These are phyloP conservation scores for Takifugu ocellatus DNA, from an alignment of 2,797 vertebrate species.

Conservation along the genomic window DNA sequence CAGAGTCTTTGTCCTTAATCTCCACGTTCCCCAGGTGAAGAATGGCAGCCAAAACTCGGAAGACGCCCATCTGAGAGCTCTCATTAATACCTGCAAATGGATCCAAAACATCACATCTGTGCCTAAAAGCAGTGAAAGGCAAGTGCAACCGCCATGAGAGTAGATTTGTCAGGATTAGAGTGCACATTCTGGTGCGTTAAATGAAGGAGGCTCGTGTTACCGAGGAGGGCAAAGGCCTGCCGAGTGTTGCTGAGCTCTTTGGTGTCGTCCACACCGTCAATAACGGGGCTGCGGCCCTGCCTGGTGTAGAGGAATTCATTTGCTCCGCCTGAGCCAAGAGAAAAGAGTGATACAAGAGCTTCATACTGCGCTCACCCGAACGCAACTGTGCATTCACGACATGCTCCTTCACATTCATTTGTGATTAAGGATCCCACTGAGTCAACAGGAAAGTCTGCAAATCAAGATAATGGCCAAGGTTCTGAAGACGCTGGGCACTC, in stretches of 20 bases:
- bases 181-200: background rate
- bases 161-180: background rate
- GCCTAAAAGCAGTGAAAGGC: too few species aligned
- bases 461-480: background rate
- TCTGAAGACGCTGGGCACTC: background rate
- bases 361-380: background rate
- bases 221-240: conserved; percentile 88
- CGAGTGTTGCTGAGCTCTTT: conserved; percentile 89
- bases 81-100: conserved; percentile 86
- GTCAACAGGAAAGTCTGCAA: background rate
- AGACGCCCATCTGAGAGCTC: conserved; percentile 92
- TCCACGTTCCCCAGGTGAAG: conserved; percentile 96
- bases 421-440: too few species aligned
- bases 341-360: background rate
- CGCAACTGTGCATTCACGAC: background rate
- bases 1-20: conserved; percentile 87
- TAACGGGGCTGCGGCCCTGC: conserved; percentile 89
- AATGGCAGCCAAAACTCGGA: conserved; percentile 92
- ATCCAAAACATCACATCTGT: background rate
- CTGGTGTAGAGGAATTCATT: conserved; percentile 88
- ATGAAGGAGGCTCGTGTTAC: conserved; percentile 63
- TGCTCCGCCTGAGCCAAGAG: conserved; percentile 76
- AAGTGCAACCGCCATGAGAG: background rate
- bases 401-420: background rate
- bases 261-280: conserved; percentile 89